Percentiles rank a stretch among this genome's conserved stretches.
These are phyloP conservation scores for Pelodiscus sinensis DNA, from an alignment of 2,113 vertebrate species.

Conservation along the genomic window DNA sequence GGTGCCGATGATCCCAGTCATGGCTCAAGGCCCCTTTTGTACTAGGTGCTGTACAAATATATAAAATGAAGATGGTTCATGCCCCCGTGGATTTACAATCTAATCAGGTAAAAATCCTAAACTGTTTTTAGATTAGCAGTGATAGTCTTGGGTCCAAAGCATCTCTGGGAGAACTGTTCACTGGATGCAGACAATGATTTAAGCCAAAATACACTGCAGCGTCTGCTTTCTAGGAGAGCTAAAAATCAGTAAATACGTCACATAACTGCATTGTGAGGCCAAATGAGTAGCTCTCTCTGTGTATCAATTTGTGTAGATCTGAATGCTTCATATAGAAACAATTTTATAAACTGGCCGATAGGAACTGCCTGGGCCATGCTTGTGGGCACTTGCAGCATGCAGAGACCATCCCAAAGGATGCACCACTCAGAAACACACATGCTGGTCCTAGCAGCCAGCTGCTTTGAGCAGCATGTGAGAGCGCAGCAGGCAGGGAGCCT, in stretches of 20 bases:
- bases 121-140: neutral
- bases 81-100: neutral
- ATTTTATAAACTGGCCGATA: neutral
- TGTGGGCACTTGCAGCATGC: no score
- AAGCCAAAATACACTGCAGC: neutral
- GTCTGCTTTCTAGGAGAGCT: neutral
- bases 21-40: neutral
- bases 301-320: neutral
- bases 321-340: neutral
- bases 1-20: neutral
- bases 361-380: neutral
- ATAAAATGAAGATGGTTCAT: neutral
- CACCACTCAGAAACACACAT: no score
- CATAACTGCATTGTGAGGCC: neutral
- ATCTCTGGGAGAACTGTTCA: neutral
- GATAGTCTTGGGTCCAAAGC: neutral
- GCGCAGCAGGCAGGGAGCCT: no score
- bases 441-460: no score
- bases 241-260: neutral
- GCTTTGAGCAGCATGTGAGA: no score
- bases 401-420: no score
- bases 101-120: neutral
- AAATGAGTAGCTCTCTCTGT: neutral
- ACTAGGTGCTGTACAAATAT: neutral
- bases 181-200: neutral